Evolutionary conservation across 37 sponge, comb jelly and placozoan species (phyloP).

Genomic region (Axinella damicornis): DNA sequence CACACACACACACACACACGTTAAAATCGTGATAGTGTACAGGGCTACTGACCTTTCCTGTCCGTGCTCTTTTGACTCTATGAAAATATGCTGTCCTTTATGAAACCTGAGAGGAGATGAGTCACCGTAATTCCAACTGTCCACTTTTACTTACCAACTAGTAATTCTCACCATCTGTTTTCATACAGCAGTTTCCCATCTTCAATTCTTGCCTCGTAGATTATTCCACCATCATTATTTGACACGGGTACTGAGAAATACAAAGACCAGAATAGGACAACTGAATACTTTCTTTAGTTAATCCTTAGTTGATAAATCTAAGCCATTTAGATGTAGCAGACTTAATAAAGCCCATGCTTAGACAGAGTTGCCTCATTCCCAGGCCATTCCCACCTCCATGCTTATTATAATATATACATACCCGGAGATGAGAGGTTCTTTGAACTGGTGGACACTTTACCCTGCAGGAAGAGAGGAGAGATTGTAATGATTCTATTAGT

Average conservation of each 20-base stretch:
- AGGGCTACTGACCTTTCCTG: conserved; percentile 49
- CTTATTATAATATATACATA: too few relatives aligned
- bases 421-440: conserved; percentile 40
- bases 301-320: too few relatives aligned
- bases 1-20: too few relatives aligned
- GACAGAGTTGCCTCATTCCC: too few relatives aligned
- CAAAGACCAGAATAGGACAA: too few relatives aligned
- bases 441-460: background rate
- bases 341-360: too few relatives aligned
- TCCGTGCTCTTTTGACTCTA: conserved; percentile 78
- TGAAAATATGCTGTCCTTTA: conserved; percentile 71
- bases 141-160: too few relatives aligned
- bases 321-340: too few relatives aligned
- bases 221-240: conserved; percentile 15
- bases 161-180: conserved; percentile 54
- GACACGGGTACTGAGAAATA: conserved; percentile 19
- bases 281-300: too few relatives aligned
- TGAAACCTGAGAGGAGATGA: conserved; percentile 50
- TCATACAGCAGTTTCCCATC: conserved; percentile 80
- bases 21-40: too few relatives aligned
- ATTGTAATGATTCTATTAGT: background rate
- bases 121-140: too few relatives aligned
- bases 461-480: background rate
- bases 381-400: too few relatives aligned
- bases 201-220: conserved; percentile 71